Percentiles rank a stretch among this genome's conserved stretches.
Conservation (phyloP, 2,113 vertebrate genomes). For the Podarcis muralis region DNA sequence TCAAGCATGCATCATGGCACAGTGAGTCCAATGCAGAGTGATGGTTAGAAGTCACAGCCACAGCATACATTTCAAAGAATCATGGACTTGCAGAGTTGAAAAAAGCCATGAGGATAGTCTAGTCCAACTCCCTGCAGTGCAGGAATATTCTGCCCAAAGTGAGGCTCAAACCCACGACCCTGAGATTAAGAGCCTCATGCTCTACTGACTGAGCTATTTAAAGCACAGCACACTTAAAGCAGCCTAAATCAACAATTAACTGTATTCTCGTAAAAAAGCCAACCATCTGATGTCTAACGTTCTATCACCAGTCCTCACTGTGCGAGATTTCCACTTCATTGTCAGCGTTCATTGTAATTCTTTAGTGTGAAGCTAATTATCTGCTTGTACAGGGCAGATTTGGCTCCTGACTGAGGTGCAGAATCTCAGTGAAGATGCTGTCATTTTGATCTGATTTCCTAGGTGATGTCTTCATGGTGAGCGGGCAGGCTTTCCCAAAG, state of each 20-base stretch:
- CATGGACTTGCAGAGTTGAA: too few species aligned
- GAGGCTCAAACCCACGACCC: too few species aligned
- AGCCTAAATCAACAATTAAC: too few species aligned
- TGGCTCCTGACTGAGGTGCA: constrained; percentile 23
- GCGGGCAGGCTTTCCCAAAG: not conserved
- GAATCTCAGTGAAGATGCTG: constrained; percentile 12
- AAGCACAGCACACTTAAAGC: too few species aligned
- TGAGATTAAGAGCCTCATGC: too few species aligned
- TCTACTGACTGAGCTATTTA: too few species aligned
- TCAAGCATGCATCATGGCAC: not conserved
- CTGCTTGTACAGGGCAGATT: constrained; percentile 8
- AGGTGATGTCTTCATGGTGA: not conserved
- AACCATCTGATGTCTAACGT: not conserved
- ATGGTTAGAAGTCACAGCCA: too few species aligned
- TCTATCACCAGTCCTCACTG: constrained; percentile 43
- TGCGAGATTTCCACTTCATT: constrained; percentile 39
- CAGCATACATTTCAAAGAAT: too few species aligned
- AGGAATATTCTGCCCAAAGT: too few species aligned
- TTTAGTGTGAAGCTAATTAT: constrained; percentile 53
- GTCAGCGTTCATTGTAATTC: constrained; percentile 53
- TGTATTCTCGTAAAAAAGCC: too few species aligned
- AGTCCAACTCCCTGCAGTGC: too few species aligned
- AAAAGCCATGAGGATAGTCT: too few species aligned
- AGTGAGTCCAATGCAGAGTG: not conserved
- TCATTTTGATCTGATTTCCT: constrained; percentile 28